Base-by-base conservation (phyloP, 2,888 invertebrate species). In the Stenchaetothrips biformis region DNA sequence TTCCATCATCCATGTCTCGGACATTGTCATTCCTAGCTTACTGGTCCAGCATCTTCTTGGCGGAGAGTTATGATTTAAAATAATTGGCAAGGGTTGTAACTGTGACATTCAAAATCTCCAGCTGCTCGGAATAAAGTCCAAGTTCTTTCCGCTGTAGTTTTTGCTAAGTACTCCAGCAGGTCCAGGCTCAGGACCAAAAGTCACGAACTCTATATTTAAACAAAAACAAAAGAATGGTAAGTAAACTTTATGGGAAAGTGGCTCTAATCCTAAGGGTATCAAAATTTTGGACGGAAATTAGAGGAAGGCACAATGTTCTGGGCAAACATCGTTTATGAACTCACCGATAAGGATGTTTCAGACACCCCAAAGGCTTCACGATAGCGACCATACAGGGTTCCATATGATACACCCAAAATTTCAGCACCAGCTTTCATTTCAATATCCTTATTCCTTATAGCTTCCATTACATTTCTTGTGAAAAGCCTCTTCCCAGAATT, bases 351-450 rank as follows among this genome's bases (percentile, higher is more conserved):
- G 95, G 95, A 87, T 95, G 92, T 87, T 95, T 95, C 82, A 95
- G 90, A 86, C 95, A 95, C 27, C 95, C 95, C 95, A 85, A 95
- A 95, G 21, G 94, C 95, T 87, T 96, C 96, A 7, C 96, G 89
- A 86, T 96, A 96, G 84, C 96, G 89, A 2, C 96, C 96, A 86
- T 96, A 96, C 9, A 96, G 89, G 0, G 96, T 96, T 7, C 96
- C 96, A 88, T 96, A 96, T 78, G 95, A 95, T 0, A 96, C 96
- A 1, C 96, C 96, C 78, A 96, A 88, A 81, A 96, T 91, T 86
- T 96, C 95, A 2, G 96, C 95, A 3, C 95, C 96, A 83, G 94
- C 94, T 87, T 96, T 96, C 96, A 96, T 96, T 88, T 96, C 96
- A 85, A 96, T 87, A 88, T 95, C 95, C 87, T 96, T 96, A 82